These are phyloP conservation scores for Pinna nobilis DNA, from an alignment of 1,140 invertebrate species.

Conservation along the genomic window DNA sequence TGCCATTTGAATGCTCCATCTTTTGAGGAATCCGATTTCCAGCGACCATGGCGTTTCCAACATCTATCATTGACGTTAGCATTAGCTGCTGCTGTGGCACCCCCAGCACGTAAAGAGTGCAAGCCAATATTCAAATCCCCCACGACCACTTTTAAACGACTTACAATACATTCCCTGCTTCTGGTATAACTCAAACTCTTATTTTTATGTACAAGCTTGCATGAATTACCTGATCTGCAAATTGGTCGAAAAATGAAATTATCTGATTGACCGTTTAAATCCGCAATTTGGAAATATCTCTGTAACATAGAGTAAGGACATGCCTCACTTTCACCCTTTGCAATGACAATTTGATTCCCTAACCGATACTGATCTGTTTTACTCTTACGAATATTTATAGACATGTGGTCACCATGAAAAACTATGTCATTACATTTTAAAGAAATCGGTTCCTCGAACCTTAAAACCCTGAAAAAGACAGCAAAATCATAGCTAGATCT, in stretches of 20 bases:
- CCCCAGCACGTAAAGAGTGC: constrained; percentile 20
- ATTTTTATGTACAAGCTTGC: constrained; percentile 32
- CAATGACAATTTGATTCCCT: constrained; percentile 26
- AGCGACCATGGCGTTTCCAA: constrained; percentile 11
- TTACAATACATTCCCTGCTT: neutral
- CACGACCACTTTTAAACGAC: neutral
- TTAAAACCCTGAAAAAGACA: constrained; percentile 31
- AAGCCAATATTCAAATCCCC: constrained; percentile 14
- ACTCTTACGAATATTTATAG: constrained; percentile 17
- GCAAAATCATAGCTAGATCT: constrained; percentile 37
- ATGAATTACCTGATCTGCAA: constrained; percentile 1
- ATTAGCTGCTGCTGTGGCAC: constrained; percentile 23
- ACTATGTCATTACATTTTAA: constrained; percentile 5
- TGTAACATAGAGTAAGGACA: constrained; percentile 24
- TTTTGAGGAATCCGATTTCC: neutral
- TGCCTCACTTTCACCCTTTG: constrained; percentile 9
- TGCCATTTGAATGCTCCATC: too few species aligned
- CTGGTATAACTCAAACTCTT: constrained; percentile 27
- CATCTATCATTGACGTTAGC: constrained; percentile 16
- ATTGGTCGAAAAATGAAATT: constrained; percentile 27
- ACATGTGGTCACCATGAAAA: constrained; percentile 15
- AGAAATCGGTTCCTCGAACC: constrained; percentile 36
- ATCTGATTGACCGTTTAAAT: neutral
- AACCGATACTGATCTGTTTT: constrained; percentile 44
- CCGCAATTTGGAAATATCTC: neutral